Evolutionary conservation across 1,140 invertebrate species (phyloP).

Genomic region (Maconellicoccus hirsutus): DNA sequence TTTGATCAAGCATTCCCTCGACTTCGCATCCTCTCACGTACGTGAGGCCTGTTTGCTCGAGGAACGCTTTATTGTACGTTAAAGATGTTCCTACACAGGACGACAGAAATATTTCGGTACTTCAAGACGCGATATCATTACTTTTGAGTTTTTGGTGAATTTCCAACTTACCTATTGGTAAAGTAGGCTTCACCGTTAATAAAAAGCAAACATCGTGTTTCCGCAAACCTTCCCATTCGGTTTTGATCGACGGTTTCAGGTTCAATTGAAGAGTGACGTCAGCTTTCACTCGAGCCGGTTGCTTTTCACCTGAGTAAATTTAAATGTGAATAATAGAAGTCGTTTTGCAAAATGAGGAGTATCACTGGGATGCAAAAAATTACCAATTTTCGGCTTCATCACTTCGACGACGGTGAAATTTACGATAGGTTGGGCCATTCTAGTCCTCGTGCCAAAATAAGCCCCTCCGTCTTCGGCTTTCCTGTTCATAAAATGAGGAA

Average conservation of each 20-base stretch:
- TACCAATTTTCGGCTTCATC: conserved; percentile 68
- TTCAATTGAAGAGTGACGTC: conserved; percentile 89
- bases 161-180: conserved; percentile 54
- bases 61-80: conserved; percentile 67
- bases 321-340: not conserved
- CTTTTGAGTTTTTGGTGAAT: too few species aligned
- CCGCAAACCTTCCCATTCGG: conserved; percentile 91
- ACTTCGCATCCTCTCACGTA: conserved; percentile 96
- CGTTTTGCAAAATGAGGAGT: too few species aligned
- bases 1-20: conserved; percentile 94
- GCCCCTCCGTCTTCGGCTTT: conserved; percentile 69
- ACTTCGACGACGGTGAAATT: conserved; percentile 93
- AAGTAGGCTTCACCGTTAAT: conserved; percentile 73
- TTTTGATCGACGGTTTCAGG: conserved; percentile 78
- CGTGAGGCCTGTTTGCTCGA: conserved; percentile 79
- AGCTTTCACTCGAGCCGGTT: conserved; percentile 85
- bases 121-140: too few species aligned
- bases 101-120: too few species aligned
- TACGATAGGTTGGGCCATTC: conserved; percentile 92
- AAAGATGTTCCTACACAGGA: conserved; percentile 54
- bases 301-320: conserved; percentile 59
- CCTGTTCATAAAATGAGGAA: conserved; percentile 38
- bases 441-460: conserved; percentile 93
- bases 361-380: too few species aligned
- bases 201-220: conserved; percentile 98